Evolutionary conservation across 2,113 vertebrate species (phyloP).

Genomic region (Heterotilapia buettikoferi): DNA sequence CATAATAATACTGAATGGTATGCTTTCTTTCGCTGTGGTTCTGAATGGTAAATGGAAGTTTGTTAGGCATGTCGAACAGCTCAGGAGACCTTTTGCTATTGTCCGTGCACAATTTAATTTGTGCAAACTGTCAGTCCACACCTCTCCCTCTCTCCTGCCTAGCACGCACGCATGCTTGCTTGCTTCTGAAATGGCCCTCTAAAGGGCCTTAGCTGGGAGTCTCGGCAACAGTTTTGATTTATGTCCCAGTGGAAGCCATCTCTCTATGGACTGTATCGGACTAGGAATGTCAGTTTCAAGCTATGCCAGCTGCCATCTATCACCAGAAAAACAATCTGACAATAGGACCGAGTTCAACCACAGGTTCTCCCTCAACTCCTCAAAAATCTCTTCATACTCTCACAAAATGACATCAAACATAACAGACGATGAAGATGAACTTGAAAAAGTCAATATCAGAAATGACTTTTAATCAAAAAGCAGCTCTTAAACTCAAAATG

Average conservation of each 20-base stretch:
- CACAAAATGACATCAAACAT: background rate
- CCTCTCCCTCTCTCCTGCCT: background rate
- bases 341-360: slow-evolving; percentile 21
- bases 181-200: slow-evolving; percentile 32
- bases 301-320: slow-evolving; percentile 34
- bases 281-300: slow-evolving; percentile 60
- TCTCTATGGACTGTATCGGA: slow-evolving; percentile 46
- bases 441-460: background rate
- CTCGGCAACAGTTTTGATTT: slow-evolving; percentile 38
- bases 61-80: slow-evolving; percentile 35
- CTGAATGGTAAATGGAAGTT: slow-evolving; percentile 14
- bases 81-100: background rate
- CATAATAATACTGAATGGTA: slow-evolving; percentile 1
- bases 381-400: background rate
- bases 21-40: background rate
- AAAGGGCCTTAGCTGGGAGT: background rate
- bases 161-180: background rate
- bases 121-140: background rate
- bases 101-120: slow-evolving; percentile 12
- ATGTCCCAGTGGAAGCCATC: slow-evolving; percentile 48
- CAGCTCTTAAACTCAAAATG: background rate
- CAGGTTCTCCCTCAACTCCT: slow-evolving; percentile 1
- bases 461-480: background rate
- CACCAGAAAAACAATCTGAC: slow-evolving; percentile 48
- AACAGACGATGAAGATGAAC: background rate